Evolutionary conservation across 2,797 vertebrate species (phyloP), one percentile per base, ranked within the genome.

Genomic region (Liparis tanakae): DNA sequence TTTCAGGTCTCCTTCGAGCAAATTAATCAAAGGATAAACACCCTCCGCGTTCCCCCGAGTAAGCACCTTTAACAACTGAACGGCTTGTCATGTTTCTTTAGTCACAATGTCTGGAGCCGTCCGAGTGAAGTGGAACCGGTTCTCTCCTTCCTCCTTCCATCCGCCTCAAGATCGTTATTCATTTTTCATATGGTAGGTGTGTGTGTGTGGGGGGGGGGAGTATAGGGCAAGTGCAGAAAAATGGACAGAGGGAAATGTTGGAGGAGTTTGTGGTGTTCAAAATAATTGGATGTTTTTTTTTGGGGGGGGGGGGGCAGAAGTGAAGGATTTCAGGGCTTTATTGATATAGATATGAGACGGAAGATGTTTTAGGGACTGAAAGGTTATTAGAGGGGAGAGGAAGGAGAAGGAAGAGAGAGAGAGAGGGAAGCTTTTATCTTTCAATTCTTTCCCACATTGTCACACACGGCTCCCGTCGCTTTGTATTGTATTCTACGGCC

Each of bases 11-110:
- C 88, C 94, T 92, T 89, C 89, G 77, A 89, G 90, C 85, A 92
- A 87, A 92, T 92, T 92, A 90, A 91, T 92, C 88, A 92, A 92
- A 92, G 89, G 88, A 91, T 91, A 91, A 92, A 84, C 90, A 91
- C 78, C 79, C 70, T 44, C 48, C 51, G 86, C 82, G 65, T 88
- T 90, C 90, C 90, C 89, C 88, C 79, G 91, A 91, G 91, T 91
- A 92, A 93, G 91, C 91, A 92, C 89, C 89, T 91, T 92, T 87
- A 91, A 83, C 90, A 85, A 85, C 76, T 90, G 89, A 92, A 92
- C 87, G 80, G 86, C 85, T 90, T 91, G 92, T 91, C 90, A 87
- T 90, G 90, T 92, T 92, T 30, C 25, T 90, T 88, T 89, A 89
- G 89, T 90, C 86, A 90, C 77, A 68, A 74, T 85, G 73, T 82